Base-by-base conservation (phyloP, 2,797 vertebrate genomes). In the Nyctibius grandis region DNA sequence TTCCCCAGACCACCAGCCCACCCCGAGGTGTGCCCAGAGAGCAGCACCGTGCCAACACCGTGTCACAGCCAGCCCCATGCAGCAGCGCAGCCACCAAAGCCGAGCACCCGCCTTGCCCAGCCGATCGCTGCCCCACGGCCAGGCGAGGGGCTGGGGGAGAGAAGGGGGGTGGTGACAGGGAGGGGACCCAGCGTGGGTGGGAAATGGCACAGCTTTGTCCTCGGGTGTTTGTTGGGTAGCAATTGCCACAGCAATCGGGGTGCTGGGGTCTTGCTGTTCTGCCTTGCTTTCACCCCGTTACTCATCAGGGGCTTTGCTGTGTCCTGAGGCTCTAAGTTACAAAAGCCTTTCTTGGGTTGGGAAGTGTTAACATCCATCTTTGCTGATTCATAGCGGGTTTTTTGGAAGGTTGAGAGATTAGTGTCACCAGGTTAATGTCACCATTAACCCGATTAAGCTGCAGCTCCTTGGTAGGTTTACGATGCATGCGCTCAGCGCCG, bases 361-460 rank as follows among this genome's bases (percentile, higher is more conserved):
- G 75, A 45, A 45, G 38, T n/a, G 29, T 11, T 28, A 57, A 12
- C 51, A 23, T 29, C 82, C 56, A 21, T 42, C 82, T 53, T 31
- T 33, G 77, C 67, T 19, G 73, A 22, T 42, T 57, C n/a, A 17
- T 4, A n/a, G 48, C 0, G 6, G 5, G 53, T 42, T 42, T 29
- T 91, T 28, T 1, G 17, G 69, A 42, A 75, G 67, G 92, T 78
- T 74, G 92, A 92, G 89, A 56, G 93, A 85, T 91, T 63, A 40
- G 69, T 31, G 72, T 83, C 91, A 72, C 36, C 13, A 77, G 86
- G 94, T 94, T 96, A 91, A 85, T 67, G 88, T 40, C 65, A 23
- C 85, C 82, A 67, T 93, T 85, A 96, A 31, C 11, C 57, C 5
- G 40, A 50, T 86, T 29, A 63, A 69, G 73, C 50, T 42, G 70